A percentile compares a stretch with the other conserved stretches of the same genome.
These are phyloP conservation scores for Leuciscus waleckii DNA, from an alignment of 2,797 vertebrate species.

Conservation along the genomic window DNA sequence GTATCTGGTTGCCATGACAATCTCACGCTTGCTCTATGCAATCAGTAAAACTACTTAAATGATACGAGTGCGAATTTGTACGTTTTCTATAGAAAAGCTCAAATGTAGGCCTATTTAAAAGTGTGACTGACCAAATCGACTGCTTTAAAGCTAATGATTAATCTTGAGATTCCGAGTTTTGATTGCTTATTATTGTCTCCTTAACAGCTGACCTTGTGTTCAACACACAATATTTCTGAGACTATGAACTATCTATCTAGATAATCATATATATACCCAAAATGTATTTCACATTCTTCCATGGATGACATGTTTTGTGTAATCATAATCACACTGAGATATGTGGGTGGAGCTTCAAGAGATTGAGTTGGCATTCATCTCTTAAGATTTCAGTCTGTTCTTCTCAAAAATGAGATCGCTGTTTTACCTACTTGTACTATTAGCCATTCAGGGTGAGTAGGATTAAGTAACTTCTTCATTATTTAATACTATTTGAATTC, in stretches of 20 bases:
- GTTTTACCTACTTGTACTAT: not conserved
- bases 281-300: not conserved
- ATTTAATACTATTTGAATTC: not conserved
- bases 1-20: no score
- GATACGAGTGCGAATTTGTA: no score
- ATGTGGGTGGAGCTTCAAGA: slow-evolving; percentile 6
- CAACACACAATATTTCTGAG: not conserved
- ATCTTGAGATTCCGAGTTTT: not conserved
- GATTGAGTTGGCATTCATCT: not conserved
- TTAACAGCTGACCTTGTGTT: not conserved
- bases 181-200: not conserved
- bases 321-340: not conserved
- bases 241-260: not conserved
- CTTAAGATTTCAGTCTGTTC: not conserved
- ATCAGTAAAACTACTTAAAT: no score
- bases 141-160: not conserved
- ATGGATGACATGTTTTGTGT: not conserved
- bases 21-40: no score
- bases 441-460: slow-evolving; percentile 1
- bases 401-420: not conserved
- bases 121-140: no score
- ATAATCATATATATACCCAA: not conserved
- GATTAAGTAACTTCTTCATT: not conserved
- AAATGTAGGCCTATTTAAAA: no score
- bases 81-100: no score